These are phyloP conservation scores for Microctenopoma steveboyesi DNA, from an alignment of 2,797 vertebrate genomes.

Conservation along the genomic window DNA sequence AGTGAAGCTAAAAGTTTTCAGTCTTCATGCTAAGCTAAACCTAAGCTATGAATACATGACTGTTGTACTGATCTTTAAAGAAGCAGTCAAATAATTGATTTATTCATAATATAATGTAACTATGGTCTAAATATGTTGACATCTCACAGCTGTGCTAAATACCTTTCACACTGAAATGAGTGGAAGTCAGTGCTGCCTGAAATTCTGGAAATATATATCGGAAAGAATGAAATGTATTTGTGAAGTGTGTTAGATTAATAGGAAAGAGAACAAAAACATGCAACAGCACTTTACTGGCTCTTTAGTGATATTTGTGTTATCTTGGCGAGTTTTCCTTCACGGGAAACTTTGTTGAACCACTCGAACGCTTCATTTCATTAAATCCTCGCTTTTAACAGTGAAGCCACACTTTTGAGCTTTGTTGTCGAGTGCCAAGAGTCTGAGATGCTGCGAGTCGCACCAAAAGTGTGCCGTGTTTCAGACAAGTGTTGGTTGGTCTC, in stretches of 20 bases:
- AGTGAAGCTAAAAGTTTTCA: background rate
- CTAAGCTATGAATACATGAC: no score
- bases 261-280: background rate
- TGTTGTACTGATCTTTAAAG: no score
- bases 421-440: slow-evolving; percentile 23
- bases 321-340: background rate
- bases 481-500: slow-evolving; percentile 45
- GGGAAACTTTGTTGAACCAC: slow-evolving; percentile 1
- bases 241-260: background rate
- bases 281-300: background rate
- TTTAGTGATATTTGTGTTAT: background rate
- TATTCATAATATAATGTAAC: no score
- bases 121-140: background rate
- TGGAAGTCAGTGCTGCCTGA: background rate
- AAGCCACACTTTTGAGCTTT: slow-evolving; percentile 34
- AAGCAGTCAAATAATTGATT: no score
- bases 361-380: background rate
- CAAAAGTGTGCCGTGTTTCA: slow-evolving; percentile 35
- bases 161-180: background rate
- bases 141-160: background rate
- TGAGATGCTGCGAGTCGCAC: slow-evolving; percentile 22
- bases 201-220: no score
- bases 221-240: no score
- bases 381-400: slow-evolving; percentile 26
- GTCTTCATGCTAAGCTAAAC: background rate